A percentile compares a stretch with the other conserved stretches of the same genome.
These are phyloP conservation scores for Caenorhabditis latens DNA, from an alignment of 1,140 invertebrate genomes.

Conservation along the genomic window DNA sequence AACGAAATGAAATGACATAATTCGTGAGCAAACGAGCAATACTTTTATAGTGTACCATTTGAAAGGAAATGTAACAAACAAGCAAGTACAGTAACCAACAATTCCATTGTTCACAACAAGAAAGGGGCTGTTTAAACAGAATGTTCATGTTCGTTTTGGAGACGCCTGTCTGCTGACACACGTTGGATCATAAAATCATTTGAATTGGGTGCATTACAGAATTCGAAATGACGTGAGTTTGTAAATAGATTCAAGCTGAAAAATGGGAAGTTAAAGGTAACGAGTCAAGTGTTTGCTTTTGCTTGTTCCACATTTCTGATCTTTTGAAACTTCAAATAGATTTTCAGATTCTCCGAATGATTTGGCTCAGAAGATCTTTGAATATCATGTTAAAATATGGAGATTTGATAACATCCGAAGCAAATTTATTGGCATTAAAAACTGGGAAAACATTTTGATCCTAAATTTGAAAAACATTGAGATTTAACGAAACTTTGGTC, in stretches of 20 bases:
- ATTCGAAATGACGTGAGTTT: constrained; percentile 25
- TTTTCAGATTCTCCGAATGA: too few species aligned
- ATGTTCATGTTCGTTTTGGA: constrained; percentile 1
- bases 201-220: constrained; percentile 43
- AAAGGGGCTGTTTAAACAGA: constrained; percentile 1
- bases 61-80: constrained; percentile 48
- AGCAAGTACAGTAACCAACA: constrained; percentile 52
- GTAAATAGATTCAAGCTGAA: neutral
- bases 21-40: constrained; percentile 43
- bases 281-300: too few species aligned
- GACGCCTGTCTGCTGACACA: constrained; percentile 40
- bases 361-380: too few species aligned
- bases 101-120: constrained; percentile 10
- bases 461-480: too few species aligned
- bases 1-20: constrained; percentile 36
- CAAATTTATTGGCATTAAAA: too few species aligned
- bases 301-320: too few species aligned
- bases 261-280: neutral
- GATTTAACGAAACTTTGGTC: too few species aligned
- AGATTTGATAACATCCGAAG: too few species aligned
- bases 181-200: constrained; percentile 39
- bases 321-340: too few species aligned
- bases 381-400: too few species aligned
- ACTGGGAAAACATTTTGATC: too few species aligned
- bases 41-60: constrained; percentile 53